Evolutionary conservation across 1,140 invertebrate species (phyloP), one percentile per base, ranked within the genome.

Genomic region (Bombus huntii): DNA sequence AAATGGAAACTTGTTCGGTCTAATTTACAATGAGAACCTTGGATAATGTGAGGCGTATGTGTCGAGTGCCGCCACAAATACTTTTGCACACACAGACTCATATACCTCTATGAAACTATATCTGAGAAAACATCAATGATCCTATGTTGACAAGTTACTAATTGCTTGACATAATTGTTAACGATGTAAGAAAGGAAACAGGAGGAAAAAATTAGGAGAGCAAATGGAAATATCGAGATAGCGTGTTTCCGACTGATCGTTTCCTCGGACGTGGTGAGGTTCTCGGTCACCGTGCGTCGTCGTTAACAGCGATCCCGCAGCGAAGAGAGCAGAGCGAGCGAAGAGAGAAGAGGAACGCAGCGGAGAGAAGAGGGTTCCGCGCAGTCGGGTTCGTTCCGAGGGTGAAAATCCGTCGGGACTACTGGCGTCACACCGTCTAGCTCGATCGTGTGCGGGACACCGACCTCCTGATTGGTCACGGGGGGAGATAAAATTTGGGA

Each of bases 341-440:
- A 15, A 39, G 53, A 44, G 53, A 39, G 37, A 28, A 39, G 39
- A 83, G 85, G 89, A 83, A 89, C 75, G 87, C 75, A 85, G 28
- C 65, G 53, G 83, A 85, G 87, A 76, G 77, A 83, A 83, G 68
- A 66, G 68, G 53, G 57, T 37, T 72, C 73, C 88, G 81, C 74
- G 81, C 86, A 81, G 86, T 81, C 83, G 82, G 72, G 73, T 85
- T 88, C 86, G 90, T 91, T 89, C 87, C 81, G 90, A 88, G 88
- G 86, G 91, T 93, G 92, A 91, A 92, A 93, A 93, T 93, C 91
- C 91, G 88, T 90, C 90, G 92, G 89, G 91, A 88, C 89, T 85
- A 68, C 71, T 28, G 83, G 87, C 86, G 85, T 87, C 88, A 86
- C 90, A 90, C 89, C 62, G 89, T 90, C 89, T 90, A 90, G 86